Evolutionary conservation across 1,140 invertebrate genomes (phyloP).

Genomic region (Drosophila teissieri): DNA sequence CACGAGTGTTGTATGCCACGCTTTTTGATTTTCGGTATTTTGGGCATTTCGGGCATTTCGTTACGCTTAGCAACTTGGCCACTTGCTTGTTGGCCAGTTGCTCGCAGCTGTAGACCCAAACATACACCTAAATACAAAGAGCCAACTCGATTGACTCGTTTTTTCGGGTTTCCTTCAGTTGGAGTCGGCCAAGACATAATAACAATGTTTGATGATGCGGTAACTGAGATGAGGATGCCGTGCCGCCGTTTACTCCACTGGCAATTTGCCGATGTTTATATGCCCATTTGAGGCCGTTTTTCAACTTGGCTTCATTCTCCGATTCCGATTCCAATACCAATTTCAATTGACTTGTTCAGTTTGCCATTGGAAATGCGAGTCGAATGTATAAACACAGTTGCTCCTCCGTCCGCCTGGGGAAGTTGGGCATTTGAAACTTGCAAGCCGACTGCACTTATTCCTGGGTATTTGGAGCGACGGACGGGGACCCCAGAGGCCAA

Average conservation of each 20-base stretch:
- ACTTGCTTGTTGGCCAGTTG: conserved; percentile 37
- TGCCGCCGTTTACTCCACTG: conserved; percentile 41
- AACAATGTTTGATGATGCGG: conserved; percentile 66
- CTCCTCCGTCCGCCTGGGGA: not conserved
- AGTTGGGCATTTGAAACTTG: conserved; percentile 2
- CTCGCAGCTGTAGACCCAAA: not conserved
- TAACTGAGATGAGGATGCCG: conserved; percentile 55
- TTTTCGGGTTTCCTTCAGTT: conserved; percentile 23
- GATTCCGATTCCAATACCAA: conserved; percentile 35
- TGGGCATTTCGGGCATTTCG: conserved; percentile 43
- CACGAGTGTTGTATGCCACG: conserved; percentile 57
- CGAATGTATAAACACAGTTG: conserved; percentile 14
- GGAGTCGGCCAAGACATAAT: conserved; percentile 50
- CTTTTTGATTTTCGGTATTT: conserved; percentile 71
- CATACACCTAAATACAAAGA: not conserved
- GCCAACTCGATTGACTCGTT: conserved; percentile 71
- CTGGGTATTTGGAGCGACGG: conserved; percentile 7
- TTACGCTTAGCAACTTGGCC: conserved; percentile 37
- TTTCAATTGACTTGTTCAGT: conserved; percentile 67
- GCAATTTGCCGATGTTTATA: conserved; percentile 73
- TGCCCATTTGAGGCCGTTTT: conserved; percentile 69
- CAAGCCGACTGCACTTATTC: conserved; percentile 7
- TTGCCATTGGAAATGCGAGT: conserved; percentile 34
- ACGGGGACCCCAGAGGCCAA: conserved; percentile 2
- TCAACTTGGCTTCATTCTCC: conserved; percentile 63